A percentile compares a stretch with the other conserved stretches of the same genome.
phyloP scores from a whole-genome alignment of 2,797 vertebrate genomes.

The Syncerus caffer region DNA sequence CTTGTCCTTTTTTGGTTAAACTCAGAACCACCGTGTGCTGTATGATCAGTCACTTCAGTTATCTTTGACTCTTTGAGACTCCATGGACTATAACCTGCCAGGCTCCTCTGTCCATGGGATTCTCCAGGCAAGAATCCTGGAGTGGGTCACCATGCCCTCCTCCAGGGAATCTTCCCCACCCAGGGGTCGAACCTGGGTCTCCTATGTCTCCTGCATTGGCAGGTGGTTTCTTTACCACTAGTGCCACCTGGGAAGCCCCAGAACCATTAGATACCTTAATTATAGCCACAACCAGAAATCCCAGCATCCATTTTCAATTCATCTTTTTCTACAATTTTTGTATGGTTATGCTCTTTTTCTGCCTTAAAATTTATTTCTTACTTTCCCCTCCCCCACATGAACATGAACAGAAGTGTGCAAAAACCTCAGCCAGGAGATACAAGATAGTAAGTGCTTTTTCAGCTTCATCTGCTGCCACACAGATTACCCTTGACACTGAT shows the following conservation, averaged over 20 bases:
- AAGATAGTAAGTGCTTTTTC: background rate
- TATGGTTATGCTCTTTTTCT: background rate
- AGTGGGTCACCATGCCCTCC: background rate
- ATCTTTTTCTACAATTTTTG: background rate
- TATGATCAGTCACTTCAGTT: background rate
- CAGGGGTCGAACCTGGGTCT: background rate
- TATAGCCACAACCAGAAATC: background rate
- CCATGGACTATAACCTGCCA: background rate
- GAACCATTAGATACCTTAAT: background rate
- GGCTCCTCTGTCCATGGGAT: background rate
- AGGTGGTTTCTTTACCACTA: background rate
- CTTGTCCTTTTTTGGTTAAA: background rate
- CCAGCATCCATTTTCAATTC: background rate
- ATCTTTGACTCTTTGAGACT: background rate
- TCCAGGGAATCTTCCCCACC: background rate
- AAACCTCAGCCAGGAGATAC: background rate
- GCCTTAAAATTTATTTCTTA: background rate
- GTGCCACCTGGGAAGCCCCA: background rate
- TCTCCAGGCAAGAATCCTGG: background rate
- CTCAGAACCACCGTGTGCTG: background rate
- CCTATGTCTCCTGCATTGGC: background rate
- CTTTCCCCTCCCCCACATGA: rapidly evolving
- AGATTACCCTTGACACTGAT: background rate
- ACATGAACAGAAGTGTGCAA: rapidly evolving
- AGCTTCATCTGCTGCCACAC: background rate